Evolutionary conservation across 2,888 invertebrate genomes (phyloP).

Genomic region (Volucella inanis): DNA sequence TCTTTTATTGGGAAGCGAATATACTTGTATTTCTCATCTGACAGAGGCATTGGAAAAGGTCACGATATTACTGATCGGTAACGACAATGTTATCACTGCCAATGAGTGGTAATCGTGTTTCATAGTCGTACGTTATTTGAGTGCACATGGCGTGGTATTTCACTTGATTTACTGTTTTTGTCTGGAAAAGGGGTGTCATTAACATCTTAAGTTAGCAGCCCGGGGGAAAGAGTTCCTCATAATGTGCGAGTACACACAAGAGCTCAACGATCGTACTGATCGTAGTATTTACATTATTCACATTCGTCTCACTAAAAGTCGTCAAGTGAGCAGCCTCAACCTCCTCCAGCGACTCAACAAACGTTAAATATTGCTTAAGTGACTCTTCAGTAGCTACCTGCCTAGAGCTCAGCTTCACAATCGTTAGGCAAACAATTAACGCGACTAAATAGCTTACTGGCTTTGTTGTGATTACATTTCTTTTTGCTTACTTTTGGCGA

Average conservation of each 20-base stretch:
- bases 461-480: conserved; percentile 30
- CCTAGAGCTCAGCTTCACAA: conserved; percentile 34
- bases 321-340: conserved; percentile 11
- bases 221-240: conserved; percentile 16
- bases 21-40: conserved; percentile 44
- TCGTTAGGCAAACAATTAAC: conserved; percentile 40
- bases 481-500: conserved; percentile 13
- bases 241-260: conserved; percentile 19
- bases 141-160: conserved; percentile 1
- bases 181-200: conserved; percentile 56
- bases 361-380: conserved; percentile 51
- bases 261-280: conserved; percentile 17
- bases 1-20: conserved; percentile 15
- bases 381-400: conserved; percentile 49
- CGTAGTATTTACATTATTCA: neutral
- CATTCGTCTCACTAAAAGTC: neutral
- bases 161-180: conserved; percentile 47
- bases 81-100: conserved; percentile 1
- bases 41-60: conserved; percentile 42
- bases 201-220: conserved; percentile 55
- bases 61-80: neutral
- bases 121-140: neutral
- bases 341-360: neutral
- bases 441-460: conserved; percentile 50
- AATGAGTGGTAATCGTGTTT: conserved; percentile 4